Percentiles rank a stretch among this genome's conserved stretches.
These are phyloP conservation scores for Cabera pusaria DNA, from an alignment of 2,888 invertebrate genomes.

Conservation along the genomic window DNA sequence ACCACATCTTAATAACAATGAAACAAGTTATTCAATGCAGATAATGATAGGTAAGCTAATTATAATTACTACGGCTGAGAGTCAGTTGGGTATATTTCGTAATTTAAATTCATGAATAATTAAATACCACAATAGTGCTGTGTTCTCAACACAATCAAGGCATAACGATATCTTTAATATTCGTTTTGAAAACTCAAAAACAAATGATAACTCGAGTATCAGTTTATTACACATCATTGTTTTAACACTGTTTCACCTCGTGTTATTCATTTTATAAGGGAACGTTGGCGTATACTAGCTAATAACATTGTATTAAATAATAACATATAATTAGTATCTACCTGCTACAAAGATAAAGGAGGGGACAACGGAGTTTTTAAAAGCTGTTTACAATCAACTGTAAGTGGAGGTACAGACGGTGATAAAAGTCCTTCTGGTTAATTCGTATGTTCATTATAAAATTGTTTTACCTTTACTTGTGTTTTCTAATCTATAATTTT, in stretches of 20 bases:
- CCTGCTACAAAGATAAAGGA: slow-evolving; percentile 74
- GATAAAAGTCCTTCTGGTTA: slow-evolving; percentile 47
- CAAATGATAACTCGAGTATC: slow-evolving; percentile 56
- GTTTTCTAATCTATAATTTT: no score
- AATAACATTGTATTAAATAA: slow-evolving; percentile 79
- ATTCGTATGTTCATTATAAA: no score
- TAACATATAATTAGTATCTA: slow-evolving; percentile 79
- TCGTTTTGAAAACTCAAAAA: slow-evolving; percentile 50
- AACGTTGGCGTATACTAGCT: slow-evolving; percentile 58
- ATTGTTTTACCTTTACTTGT: no score
- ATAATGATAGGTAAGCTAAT: slow-evolving; percentile 63
- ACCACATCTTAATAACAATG: slow-evolving; percentile 55
- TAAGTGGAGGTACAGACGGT: slow-evolving; percentile 68
- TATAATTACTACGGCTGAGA: slow-evolving; percentile 52
- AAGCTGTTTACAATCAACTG: slow-evolving; percentile 75
- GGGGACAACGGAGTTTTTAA: slow-evolving; percentile 75
- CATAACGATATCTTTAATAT: slow-evolving; percentile 56
- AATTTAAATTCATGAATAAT: slow-evolving; percentile 66
- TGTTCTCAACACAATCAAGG: slow-evolving; percentile 57
- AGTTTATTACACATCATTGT: slow-evolving; percentile 49
- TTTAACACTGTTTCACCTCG: slow-evolving; percentile 58
- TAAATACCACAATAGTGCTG: slow-evolving; percentile 38
- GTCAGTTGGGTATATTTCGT: slow-evolving; percentile 52
- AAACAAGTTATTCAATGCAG: slow-evolving; percentile 50
- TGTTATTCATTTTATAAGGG: slow-evolving; percentile 55